phyloP scores from a whole-genome alignment of 92 coral and sea anemone genomes.

The Epizoanthus stellaris region DNA sequence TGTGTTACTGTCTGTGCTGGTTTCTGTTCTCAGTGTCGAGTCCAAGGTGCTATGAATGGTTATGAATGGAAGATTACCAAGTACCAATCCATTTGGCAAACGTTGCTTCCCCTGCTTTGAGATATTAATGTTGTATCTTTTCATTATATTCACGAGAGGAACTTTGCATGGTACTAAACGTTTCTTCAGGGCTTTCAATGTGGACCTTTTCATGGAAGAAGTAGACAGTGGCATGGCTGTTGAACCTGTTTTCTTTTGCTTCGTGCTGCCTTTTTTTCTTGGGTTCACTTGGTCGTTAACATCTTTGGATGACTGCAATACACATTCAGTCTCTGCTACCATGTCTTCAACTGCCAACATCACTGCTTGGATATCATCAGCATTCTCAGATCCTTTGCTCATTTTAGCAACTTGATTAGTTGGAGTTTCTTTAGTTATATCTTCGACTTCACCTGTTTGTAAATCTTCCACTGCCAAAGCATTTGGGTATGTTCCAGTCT shows the following conservation, averaged over 20 bases:
- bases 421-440: no score
- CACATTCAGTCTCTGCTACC: neutral
- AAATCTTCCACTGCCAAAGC: neutral
- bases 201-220: neutral
- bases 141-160: neutral
- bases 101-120: neutral
- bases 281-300: neutral
- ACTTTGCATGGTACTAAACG: neutral
- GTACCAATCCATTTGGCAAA: neutral
- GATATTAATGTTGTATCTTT: neutral
- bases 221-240: neutral
- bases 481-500: neutral
- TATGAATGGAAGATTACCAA: neutral
- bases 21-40: neutral
- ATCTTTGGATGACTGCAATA: neutral
- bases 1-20: no score
- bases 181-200: neutral
- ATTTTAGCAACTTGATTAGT: neutral
- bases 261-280: neutral
- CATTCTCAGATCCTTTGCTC: neutral
- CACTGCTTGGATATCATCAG: neutral
- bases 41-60: neutral
- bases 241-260: neutral
- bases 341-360: neutral
- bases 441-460: neutral